Base-by-base conservation (phyloP, 2,113 vertebrate genomes). In the Gopherus flavomarginatus region DNA sequence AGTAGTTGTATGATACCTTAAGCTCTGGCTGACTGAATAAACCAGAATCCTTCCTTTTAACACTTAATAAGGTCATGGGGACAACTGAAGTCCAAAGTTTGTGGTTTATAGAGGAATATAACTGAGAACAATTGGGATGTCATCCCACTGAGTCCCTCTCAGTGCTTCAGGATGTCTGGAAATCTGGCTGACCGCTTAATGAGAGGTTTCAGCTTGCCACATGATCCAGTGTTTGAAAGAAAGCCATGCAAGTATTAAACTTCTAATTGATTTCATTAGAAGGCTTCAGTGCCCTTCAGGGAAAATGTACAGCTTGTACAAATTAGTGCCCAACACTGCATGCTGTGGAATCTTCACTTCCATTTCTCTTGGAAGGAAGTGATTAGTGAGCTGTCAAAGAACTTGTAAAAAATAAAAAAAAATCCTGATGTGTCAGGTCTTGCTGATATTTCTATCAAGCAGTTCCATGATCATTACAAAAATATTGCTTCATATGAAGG, bases 231-330 rank as follows among this genome's bases (percentile, higher is more conserved):
- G 21, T 50, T 49, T 53, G 50, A 85, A 94, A 86, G 21, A 82
- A 92, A 96, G 22, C 11, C 3, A 29, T 1, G 4, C 29, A 79
- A 90, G 5, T 21, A 94, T 65, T 24, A 94, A 90, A 50, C 6
- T 95, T 89, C 87, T 80, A 87, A 54, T 86, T 90, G 38, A 22
- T 96, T 92, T 77, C 19, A 80, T 88, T 81, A 47, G 53, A 97
- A 85, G 14, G 80, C 94, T 93, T 83, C 26, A 21, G 3, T 94
- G 69, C 16, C 31, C 52, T 87, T 92, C 79, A 83, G 50, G 72
- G 38, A 87, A 95, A 94, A 83, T 13, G 12, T 72, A 78, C 26
- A 83, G 38, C 35, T 72, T 80, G 81, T 95, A 80, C 56, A 85
- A 90, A 93, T 94, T 92, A 87, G 47, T 29, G 83, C 52, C 65